Evolutionary conservation across 2,797 vertebrate species (phyloP).

Genomic region (Hypotaenidia okinawae): DNA sequence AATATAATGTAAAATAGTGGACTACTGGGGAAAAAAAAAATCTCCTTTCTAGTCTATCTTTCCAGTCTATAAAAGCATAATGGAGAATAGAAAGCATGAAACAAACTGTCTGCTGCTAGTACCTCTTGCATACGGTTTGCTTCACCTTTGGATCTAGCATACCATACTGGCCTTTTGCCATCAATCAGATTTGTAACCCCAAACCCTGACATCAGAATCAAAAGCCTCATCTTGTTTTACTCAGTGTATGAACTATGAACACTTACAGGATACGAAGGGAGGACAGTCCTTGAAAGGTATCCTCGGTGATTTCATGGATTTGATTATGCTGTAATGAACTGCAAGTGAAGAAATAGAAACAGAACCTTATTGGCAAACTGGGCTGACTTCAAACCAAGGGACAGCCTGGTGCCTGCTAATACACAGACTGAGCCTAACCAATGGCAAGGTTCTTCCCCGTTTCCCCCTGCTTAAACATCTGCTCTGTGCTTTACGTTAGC

Average conservation of each 20-base stretch:
- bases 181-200: background rate
- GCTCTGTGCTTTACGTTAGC: background rate
- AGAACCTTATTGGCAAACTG: background rate
- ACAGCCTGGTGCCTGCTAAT: background rate
- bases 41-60: no score
- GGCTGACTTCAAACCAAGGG: background rate
- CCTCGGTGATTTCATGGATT: conserved; percentile 86
- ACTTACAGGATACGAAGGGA: conserved; percentile 93
- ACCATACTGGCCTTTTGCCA: background rate
- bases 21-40: background rate
- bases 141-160: background rate
- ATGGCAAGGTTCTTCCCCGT: background rate
- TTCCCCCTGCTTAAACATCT: background rate
- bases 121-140: background rate
- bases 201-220: background rate
- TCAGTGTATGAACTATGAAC: background rate
- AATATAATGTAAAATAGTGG: background rate
- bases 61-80: background rate
- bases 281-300: conserved; percentile 89
- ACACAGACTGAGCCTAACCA: background rate
- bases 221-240: background rate
- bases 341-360: conserved; percentile 17
- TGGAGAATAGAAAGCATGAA: background rate
- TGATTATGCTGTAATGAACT: conserved; percentile 94
- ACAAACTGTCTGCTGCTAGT: background rate